Evolutionary conservation across 2,113 vertebrate species (phyloP), one percentile per base, ranked within the genome.

Genomic region (Neofelis nebulosa): DNA sequence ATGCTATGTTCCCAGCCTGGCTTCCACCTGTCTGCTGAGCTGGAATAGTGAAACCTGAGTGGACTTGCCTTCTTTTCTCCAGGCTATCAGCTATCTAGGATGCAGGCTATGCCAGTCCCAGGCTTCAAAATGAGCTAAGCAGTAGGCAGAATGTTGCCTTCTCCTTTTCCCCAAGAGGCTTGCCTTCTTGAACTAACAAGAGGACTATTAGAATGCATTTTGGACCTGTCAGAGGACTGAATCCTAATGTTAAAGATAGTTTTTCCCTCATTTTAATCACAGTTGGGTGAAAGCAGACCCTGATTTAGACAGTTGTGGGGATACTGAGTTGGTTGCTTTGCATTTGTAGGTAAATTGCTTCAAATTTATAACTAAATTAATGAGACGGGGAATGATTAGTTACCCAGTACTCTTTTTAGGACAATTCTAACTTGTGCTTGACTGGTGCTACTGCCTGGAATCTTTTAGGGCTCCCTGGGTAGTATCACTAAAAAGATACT

Each of bases 1-100:
- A 69, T 81, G 27, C 48, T 31, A 2, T 89, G 52, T 95, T 73
- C 55, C 74, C 48, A 69, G 63, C 73, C 74, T 93, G 89, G 50
- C 65, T 96, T 95, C 66, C 57, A 82, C 89, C 94, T 95, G 89
- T 96, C 76, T 91, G 55, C 91, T 96, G 29, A 90, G 61, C 81
- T 74, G 69, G 89, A 85, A n/a, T 86, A 89, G 57, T 95, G 96
- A 97, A 96, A 97, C 94, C 16, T 14, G 85, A 96, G 82, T 91
- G 57, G 31, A 52, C 36, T 90, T 81, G 45, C 71, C 85, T 89
- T 93, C 63, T 87, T 94, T 29, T 45, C 31, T 89, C 33, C 21
- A 65, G n/a, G 52, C 94, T 96, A 7, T 97, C 69, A 94, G 23
- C 78, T 95, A 5, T 94, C 81, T 81, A 27, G 91, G 74, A 69